phyloP scores from a whole-genome alignment of 2,113 vertebrate species.

The Connochaetes taurinus region DNA sequence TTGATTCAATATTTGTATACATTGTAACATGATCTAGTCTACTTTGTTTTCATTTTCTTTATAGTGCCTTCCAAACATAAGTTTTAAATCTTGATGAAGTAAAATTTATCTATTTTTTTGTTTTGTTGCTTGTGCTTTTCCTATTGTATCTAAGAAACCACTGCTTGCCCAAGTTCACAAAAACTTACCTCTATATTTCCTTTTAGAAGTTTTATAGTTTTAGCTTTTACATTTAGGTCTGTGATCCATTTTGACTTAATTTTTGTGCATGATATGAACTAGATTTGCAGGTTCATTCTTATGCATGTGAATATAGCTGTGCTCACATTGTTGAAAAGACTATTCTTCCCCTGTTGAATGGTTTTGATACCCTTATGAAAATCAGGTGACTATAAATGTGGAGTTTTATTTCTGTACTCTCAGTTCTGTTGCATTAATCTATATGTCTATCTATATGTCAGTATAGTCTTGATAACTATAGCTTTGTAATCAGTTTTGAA shows the following conservation, averaged over 20 bases:
- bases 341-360: neutral
- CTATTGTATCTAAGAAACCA: neutral
- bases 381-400: neutral
- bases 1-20: neutral
- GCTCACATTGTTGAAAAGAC: neutral
- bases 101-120: neutral
- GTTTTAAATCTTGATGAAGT: neutral
- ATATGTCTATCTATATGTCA: neutral
- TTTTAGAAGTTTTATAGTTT: neutral
- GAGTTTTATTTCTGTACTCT: neutral
- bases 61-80: neutral
- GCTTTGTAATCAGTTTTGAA: slow-evolving; percentile 11
- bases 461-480: neutral
- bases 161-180: neutral
- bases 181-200: neutral
- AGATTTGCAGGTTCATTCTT: neutral
- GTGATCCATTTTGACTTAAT: neutral
- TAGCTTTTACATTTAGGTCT: neutral
- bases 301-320: neutral
- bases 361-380: neutral
- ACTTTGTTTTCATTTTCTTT: neutral
- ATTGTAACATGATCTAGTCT: neutral
- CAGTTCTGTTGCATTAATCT: neutral
- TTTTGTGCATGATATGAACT: neutral
- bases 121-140: neutral